Conservation (phyloP, 2,113 vertebrate species). For the Dipodomys merriami region DNA sequence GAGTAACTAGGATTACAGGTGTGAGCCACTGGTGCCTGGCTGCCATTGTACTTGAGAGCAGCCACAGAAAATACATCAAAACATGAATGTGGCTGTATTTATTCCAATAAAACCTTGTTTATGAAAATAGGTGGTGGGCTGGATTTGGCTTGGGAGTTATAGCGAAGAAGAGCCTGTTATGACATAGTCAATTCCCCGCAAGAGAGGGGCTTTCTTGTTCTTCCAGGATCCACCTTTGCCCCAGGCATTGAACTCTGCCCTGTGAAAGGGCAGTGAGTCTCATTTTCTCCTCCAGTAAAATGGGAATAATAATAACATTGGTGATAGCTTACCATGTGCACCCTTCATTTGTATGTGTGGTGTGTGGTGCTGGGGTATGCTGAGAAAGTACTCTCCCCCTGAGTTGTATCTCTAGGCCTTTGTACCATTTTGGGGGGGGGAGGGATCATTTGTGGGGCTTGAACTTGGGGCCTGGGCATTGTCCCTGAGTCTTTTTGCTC, state of each 20-base stretch:
- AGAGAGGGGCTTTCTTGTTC: not conserved
- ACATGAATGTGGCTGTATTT: not conserved
- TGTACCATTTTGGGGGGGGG: no score
- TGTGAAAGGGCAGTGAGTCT: not conserved
- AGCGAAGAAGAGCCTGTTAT: not conserved
- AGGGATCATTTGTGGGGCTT: no score
- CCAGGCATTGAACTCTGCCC: not conserved
- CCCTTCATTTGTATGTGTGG: no score
- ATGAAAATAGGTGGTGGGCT: not conserved
- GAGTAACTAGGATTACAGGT: no score
- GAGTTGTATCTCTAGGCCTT: no score
- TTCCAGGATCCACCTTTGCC: not conserved
- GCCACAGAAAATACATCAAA: not conserved
- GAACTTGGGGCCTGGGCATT: no score
- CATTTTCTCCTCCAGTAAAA: not conserved
- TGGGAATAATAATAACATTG: not conserved
- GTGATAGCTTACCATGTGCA: rapidly evolving
- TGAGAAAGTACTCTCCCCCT: no score
- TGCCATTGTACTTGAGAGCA: not conserved
- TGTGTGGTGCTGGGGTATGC: no score
- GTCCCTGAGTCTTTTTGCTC: no score
- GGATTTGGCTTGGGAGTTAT: not conserved
- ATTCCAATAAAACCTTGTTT: not conserved
- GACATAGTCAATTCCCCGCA: rapidly evolving
- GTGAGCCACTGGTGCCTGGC: no score